phyloP scores from a whole-genome alignment of 1,140 invertebrate species.

The Pseudomyrmex gracilis region DNA sequence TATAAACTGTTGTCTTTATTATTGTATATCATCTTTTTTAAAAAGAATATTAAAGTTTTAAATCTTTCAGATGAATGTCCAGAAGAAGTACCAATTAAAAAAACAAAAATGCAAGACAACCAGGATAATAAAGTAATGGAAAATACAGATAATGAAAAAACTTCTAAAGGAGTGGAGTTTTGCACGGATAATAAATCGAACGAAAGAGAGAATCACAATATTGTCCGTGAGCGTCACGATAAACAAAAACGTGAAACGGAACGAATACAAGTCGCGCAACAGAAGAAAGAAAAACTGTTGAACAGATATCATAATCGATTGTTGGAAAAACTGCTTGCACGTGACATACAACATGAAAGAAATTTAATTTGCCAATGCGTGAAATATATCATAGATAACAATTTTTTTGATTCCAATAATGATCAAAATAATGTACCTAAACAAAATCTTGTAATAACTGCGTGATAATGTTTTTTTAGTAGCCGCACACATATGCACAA shows the following conservation, averaged over 20 bases:
- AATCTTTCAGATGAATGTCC: conserved; percentile 77
- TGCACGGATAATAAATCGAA: background rate
- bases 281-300: conserved; percentile 29
- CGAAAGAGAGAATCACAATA: conserved; percentile 26
- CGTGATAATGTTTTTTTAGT: no score
- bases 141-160: background rate
- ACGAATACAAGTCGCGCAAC: conserved; percentile 9
- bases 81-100: conserved; percentile 79
- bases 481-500: no score
- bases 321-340: conserved; percentile 78
- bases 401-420: conserved; percentile 87
- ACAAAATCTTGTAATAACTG: background rate
- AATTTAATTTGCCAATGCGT: conserved; percentile 92
- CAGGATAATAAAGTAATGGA: background rate
- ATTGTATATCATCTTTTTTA: background rate
- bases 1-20: conserved; percentile 57
- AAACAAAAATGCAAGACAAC: conserved; percentile 66
- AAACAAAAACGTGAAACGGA: conserved; percentile 18
- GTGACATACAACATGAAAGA: conserved; percentile 87
- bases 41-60: conserved; percentile 16
- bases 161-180: background rate
- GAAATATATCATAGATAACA: conserved; percentile 89
- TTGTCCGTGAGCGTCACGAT: conserved; percentile 17
- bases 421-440: conserved; percentile 1
- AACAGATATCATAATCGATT: conserved; percentile 70